Evolutionary conservation across 2,113 vertebrate species (phyloP), one percentile per base, ranked within the genome.

Genomic region (Hypomesus transpacificus): DNA sequence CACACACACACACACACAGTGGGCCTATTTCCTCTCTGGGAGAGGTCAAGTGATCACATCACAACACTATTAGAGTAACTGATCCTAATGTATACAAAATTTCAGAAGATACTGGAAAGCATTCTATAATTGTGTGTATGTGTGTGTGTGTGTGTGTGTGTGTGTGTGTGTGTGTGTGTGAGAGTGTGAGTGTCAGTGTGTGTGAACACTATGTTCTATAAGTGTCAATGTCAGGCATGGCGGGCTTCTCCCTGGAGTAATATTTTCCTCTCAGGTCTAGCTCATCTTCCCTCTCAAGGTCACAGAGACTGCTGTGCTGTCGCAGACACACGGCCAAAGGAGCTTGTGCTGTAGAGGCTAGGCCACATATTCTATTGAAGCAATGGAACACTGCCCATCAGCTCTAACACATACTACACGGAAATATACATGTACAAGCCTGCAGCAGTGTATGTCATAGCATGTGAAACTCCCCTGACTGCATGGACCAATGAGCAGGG

Each of bases 271-370:
- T 58, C 20, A 28, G 77, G 58, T 77, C 67, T 9, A 62, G 66
- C 63, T 62, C 72, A 67, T 70, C 71, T 68, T 80, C 66, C 74
- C 71, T 75, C 69, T 83, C 79, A 86, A 86, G 82, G 82, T 87
- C 82, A 84, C 66, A 66, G 57, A 57, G 62, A 53, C 0, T 63
- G 67, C 70, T 11, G 34, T 14, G 22, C 39, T 22, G 68, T 56
- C 67, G 75, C 75, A 28, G 28, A 66, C 61, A 57, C 69, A 71
- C 71, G 69, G 60, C 71, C 68, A 66, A 74, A 68, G 79, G 20
- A 46, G 68, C 54, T 11, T 46, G 5, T 26, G 11, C 39, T 46
- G 39, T 46, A 6, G 39, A 46, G 9, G 39, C 39, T 46, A 7
- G 9, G 39, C 39, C 39, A 11, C 39, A 46, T 13, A 46, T 46